phyloP scores from a whole-genome alignment of 2,113 vertebrate genomes.

The Pedetes capensis region DNA sequence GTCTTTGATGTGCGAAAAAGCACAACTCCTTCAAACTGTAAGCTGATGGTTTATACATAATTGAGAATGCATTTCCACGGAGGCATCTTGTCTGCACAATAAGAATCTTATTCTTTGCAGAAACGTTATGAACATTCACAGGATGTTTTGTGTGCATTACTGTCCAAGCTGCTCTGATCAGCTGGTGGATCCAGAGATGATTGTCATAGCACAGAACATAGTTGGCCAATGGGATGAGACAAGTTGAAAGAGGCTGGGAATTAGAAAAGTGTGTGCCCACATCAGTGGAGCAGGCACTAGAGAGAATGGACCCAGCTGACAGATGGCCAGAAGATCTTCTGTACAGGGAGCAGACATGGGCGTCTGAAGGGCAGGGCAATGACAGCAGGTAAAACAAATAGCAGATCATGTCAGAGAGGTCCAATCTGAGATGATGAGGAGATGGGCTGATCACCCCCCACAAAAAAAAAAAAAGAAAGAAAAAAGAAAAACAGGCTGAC shows the following conservation, averaged over 20 bases:
- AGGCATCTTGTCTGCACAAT: not conserved
- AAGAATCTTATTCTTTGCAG: not conserved
- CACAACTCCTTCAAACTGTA: not conserved
- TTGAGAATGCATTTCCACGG: not conserved
- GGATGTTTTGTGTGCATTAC: not conserved
- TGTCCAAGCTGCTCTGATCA: not conserved
- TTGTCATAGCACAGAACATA: not conserved
- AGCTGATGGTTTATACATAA: not conserved
- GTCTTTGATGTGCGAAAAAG: constrained; percentile 26
- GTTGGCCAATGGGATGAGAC: not conserved
- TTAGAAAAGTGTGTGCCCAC: not conserved
- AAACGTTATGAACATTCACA: not conserved
- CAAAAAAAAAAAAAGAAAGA: too few relatives aligned
- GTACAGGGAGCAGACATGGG: not conserved
- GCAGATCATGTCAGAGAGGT: not conserved
- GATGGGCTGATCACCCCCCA: not conserved
- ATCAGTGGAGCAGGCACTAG: not conserved
- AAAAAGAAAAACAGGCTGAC: not conserved
- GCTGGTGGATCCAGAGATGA: not conserved
- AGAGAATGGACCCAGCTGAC: not conserved
- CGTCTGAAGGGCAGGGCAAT: not conserved
- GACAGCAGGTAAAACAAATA: not conserved
- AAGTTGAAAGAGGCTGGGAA: not conserved
- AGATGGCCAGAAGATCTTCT: not conserved
- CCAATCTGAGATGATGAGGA: not conserved